phyloP scores from a whole-genome alignment of 64 coral and sea anemone genomes.

The Catalaphyllia jardinei region DNA sequence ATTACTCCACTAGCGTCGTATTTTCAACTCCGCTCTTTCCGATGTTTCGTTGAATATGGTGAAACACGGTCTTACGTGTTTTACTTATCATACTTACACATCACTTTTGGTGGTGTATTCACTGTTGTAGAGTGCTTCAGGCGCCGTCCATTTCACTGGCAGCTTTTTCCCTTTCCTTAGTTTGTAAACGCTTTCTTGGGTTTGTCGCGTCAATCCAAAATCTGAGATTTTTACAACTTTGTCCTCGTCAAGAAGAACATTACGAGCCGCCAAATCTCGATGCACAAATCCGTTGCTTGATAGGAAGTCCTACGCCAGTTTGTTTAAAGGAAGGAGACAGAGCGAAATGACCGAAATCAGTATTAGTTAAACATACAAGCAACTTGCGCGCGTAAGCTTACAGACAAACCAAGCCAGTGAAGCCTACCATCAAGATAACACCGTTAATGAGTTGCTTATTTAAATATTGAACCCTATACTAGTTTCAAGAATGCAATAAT shows the following conservation, averaged over 20 bases:
- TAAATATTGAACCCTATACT: no score
- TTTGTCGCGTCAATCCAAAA: constrained; percentile 42
- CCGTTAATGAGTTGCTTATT: no score
- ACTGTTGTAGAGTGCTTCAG: constrained; percentile 22
- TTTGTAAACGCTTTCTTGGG: constrained; percentile 15
- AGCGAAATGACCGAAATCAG: background rate
- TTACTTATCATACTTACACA: constrained; percentile 26
- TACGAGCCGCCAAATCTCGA: constrained; percentile 59
- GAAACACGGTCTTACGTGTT: no score
- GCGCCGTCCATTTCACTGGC: constrained; percentile 54
- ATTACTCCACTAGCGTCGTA: no score
- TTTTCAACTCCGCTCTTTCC: no score
- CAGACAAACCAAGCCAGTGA: no score
- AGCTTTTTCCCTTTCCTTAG: constrained; percentile 29
- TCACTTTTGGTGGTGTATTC: constrained; percentile 43
- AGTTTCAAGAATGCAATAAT: no score
- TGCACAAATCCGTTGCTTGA: constrained; percentile 38
- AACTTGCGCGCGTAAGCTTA: background rate
- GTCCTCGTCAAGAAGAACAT: constrained; percentile 39
- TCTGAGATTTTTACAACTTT: constrained; percentile 55
- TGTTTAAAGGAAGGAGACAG: background rate
- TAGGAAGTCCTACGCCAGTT: background rate
- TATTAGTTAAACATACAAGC: background rate
- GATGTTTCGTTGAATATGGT: no score
- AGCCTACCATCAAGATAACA: no score